A percentile compares a stretch with the other conserved stretches of the same genome.
Evolutionary conservation across 2,888 invertebrate species (phyloP).

Genomic region (Pandemis heparana): DNA sequence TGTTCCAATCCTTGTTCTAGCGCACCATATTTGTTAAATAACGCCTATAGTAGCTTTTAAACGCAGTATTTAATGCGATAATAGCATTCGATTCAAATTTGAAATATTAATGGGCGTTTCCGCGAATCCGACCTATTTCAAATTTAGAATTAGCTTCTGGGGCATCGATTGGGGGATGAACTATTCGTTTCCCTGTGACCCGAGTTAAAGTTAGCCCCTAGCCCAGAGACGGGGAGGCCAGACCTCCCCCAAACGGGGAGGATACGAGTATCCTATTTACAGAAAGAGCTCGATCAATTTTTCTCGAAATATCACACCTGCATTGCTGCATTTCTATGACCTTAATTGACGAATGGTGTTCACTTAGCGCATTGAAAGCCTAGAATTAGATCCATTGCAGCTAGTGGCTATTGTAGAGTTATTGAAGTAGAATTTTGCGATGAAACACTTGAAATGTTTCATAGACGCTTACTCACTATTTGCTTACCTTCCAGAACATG

Average conservation of each 20-base stretch:
- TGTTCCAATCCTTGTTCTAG: not conserved
- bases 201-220: conserved; percentile 35
- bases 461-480: not conserved
- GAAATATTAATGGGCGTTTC: conserved; percentile 22
- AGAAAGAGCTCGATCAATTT: conserved; percentile 39
- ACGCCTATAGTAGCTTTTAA: not conserved
- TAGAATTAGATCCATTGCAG: not conserved
- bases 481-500: not conserved
- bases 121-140: conserved; percentile 31
- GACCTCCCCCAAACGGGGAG: conserved; percentile 21
- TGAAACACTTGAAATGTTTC: not conserved
- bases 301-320: conserved; percentile 38
- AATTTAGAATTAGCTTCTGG: conserved; percentile 38
- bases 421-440: not conserved
- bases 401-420: not conserved
- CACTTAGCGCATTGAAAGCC: not conserved
- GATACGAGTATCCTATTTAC: conserved; percentile 19
- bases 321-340: conserved; percentile 37
- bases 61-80: not conserved
- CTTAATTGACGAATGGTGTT: conserved; percentile 12
- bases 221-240: conserved; percentile 5
- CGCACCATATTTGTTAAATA: not conserved
- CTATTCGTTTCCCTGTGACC: conserved; percentile 27
- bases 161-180: conserved; percentile 35
- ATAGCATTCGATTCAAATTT: conserved; percentile 16